phyloP scores from a whole-genome alignment of 2,113 vertebrate genomes.

The Erythrocebus patas region DNA sequence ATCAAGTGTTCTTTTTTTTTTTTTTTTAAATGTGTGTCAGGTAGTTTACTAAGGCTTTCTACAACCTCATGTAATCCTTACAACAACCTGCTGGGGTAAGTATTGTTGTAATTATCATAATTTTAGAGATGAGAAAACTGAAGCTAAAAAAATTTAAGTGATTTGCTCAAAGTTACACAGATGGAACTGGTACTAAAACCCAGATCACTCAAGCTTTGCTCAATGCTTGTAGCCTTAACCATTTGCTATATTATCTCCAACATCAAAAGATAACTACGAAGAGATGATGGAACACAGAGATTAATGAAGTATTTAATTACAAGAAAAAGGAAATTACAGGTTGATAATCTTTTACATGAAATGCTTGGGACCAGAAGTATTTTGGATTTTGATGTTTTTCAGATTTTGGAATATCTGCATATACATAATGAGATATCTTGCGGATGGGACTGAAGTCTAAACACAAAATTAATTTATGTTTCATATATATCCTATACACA shows the following conservation, averaged over 20 bases:
- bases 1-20: not conserved
- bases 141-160: conserved; percentile 36
- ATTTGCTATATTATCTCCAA: not conserved
- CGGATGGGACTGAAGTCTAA: not conserved
- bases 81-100: not conserved
- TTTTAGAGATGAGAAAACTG: conserved; percentile 34
- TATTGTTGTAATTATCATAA: not conserved
- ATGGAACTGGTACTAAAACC: not conserved
- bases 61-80: not conserved
- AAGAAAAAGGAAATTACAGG: conserved; percentile 26
- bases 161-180: conserved; percentile 34
- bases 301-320: conserved; percentile 23
- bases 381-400: not conserved
- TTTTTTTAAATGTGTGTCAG: not conserved
- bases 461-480: not conserved
- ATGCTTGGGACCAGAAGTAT: not conserved
- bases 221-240: not conserved
- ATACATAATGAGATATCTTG: not conserved
- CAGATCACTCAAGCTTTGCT: not conserved
- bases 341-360: not conserved
- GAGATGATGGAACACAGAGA: not conserved
- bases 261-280: not conserved
- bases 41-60: conserved; percentile 33
- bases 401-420: not conserved
- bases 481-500: not conserved